phyloP scores from a whole-genome alignment of 2,797 vertebrate species.

The Rhinella marina region DNA sequence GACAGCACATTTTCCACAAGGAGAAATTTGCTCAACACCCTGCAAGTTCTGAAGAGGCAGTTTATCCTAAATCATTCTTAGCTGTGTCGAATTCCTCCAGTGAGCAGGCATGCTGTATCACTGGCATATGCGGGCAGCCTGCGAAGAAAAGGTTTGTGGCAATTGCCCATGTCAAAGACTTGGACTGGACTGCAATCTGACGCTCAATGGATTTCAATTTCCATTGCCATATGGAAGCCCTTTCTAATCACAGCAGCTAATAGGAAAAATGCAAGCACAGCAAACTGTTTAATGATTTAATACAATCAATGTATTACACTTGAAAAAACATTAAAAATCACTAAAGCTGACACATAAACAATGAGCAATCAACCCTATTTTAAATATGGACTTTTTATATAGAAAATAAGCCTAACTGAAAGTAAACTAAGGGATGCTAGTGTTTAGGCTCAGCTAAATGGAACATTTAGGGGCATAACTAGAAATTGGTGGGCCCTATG shows the following conservation, averaged over 20 bases:
- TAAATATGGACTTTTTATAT: background rate
- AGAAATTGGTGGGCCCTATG: too few relatives aligned
- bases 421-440: background rate
- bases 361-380: background rate
- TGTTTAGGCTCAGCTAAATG: background rate
- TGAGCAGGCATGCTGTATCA: constrained; percentile 10
- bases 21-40: constrained; percentile 49
- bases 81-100: constrained; percentile 43
- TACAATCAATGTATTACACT: constrained; percentile 38
- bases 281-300: constrained; percentile 46
- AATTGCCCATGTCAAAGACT: constrained; percentile 10
- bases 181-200: constrained; percentile 14
- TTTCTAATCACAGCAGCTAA: constrained; percentile 46
- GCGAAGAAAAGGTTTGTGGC: constrained; percentile 14
- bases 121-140: constrained; percentile 35
- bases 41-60: constrained; percentile 47
- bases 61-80: constrained; percentile 50
- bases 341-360: constrained; percentile 34
- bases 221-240: constrained; percentile 35
- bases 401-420: background rate
- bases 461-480: background rate
- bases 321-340: constrained; percentile 21
- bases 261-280: constrained; percentile 40
- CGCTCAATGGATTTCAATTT: constrained; percentile 31
- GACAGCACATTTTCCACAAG: constrained; percentile 56